A percentile compares a stretch with the other conserved stretches of the same genome.
Evolutionary conservation across 2,113 vertebrate genomes (phyloP).

Genomic region (Pedetes capensis): DNA sequence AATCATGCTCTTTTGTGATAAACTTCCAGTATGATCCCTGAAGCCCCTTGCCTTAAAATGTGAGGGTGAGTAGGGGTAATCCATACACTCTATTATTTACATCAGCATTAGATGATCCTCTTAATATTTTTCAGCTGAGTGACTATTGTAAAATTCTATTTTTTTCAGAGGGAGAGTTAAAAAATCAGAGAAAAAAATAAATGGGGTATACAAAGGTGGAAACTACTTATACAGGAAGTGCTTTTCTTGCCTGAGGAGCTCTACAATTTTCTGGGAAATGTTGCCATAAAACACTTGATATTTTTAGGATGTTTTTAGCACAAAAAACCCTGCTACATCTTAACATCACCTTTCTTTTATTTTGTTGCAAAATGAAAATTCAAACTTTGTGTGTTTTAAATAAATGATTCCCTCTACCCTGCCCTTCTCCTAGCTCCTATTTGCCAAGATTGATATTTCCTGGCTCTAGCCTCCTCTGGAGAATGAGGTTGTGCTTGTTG

Average conservation of each 20-base stretch:
- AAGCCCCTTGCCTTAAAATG: conserved; percentile 13
- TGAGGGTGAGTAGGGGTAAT: background rate
- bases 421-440: background rate
- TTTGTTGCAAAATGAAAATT: conserved; percentile 44
- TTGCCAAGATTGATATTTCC: background rate
- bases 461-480: background rate
- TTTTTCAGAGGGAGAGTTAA: conserved; percentile 30
- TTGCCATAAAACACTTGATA: conserved; percentile 27
- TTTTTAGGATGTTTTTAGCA: conserved; percentile 32
- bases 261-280: conserved; percentile 50
- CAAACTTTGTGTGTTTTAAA: background rate
- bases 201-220: background rate
- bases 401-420: background rate
- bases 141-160: conserved; percentile 52
- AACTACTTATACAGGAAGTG: background rate
- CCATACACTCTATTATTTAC: background rate
- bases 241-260: conserved; percentile 8
- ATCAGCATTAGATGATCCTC: conserved; percentile 32
- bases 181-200: conserved; percentile 29
- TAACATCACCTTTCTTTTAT: background rate
- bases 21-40: background rate
- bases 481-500: background rate
- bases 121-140: conserved; percentile 36
- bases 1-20: background rate
- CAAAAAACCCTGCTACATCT: conserved; percentile 32